Conservation (phyloP, 1,140 invertebrate genomes). For the Chlorops oryzae region DNA sequence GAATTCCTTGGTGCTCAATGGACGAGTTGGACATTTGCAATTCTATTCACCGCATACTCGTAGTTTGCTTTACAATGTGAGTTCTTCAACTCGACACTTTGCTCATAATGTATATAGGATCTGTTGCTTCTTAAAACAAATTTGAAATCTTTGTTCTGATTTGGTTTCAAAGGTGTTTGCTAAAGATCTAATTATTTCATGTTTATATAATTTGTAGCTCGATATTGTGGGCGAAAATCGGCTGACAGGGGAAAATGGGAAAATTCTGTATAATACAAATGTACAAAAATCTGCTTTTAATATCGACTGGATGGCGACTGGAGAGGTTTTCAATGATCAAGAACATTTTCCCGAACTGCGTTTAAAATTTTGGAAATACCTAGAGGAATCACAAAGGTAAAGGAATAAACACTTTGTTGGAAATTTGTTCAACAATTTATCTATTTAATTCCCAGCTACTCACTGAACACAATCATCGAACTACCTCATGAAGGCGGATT, state of each 20-base stretch:
- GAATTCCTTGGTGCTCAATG: slow-evolving; percentile 66
- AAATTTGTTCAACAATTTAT: too few relatives aligned
- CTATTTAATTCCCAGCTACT: slow-evolving; percentile 54
- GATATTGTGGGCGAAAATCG: slow-evolving; percentile 71
- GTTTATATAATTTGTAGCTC: slow-evolving; percentile 53
- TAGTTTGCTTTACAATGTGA: slow-evolving; percentile 68
- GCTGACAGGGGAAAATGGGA: slow-evolving; percentile 57
- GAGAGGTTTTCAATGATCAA: slow-evolving; percentile 61
- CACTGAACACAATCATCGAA: slow-evolving; percentile 67
- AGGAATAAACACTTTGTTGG: too few relatives aligned
- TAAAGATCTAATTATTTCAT: too few relatives aligned
- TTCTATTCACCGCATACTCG: slow-evolving; percentile 66
- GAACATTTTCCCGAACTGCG: slow-evolving; percentile 58
- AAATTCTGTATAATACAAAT: slow-evolving; percentile 60
- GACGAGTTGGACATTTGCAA: slow-evolving; percentile 71
- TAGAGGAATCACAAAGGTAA: slow-evolving; percentile 59
- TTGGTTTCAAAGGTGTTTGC: too few relatives aligned
- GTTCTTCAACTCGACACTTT: too few relatives aligned
- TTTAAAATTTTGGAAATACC: slow-evolving; percentile 76
- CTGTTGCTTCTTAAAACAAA: too few relatives aligned
- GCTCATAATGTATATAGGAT: background rate
- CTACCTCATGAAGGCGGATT: slow-evolving; percentile 63
- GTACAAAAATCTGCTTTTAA: slow-evolving; percentile 64
- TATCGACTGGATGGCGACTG: slow-evolving; percentile 69
- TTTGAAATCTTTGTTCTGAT: too few relatives aligned